Conservation (phyloP, 2,797 vertebrate species). For the Chiloscyllium punctatum region DNA sequence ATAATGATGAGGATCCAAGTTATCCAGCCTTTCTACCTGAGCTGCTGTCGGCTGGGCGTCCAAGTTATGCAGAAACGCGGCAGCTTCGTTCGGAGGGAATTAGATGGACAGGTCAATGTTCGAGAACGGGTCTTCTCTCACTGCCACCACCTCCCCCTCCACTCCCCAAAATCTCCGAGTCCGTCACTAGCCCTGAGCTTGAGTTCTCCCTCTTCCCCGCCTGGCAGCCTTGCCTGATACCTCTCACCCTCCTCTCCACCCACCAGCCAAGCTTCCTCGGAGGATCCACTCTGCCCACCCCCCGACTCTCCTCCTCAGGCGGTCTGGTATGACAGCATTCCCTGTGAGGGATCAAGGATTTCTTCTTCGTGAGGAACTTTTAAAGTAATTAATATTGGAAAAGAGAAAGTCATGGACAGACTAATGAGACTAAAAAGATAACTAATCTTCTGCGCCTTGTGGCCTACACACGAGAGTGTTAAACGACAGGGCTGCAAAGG, state of each 20-base stretch:
- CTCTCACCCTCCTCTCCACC: too few relatives aligned
- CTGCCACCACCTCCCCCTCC: too few relatives aligned
- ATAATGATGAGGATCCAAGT: too few relatives aligned
- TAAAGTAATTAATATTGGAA: neutral
- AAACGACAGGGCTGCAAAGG: neutral
- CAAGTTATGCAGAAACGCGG: neutral
- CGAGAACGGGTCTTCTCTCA: too few relatives aligned
- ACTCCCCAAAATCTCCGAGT: too few relatives aligned
- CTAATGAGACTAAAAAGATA: neutral
- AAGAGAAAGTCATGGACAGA: neutral
- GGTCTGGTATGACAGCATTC: too few relatives aligned
- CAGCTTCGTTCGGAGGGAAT: neutral
- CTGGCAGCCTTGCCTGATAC: too few relatives aligned
- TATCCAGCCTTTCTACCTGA: neutral
- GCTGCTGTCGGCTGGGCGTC: neutral
- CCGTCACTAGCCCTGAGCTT: too few relatives aligned
- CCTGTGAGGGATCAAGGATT: neutral
- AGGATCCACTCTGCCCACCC: too few relatives aligned
- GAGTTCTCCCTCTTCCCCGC: neutral
- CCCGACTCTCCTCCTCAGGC: neutral
- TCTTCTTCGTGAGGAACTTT: too few relatives aligned
- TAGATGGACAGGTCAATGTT: neutral
- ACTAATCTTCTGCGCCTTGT: neutral
- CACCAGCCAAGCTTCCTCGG: too few relatives aligned
- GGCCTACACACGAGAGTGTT: neutral